phyloP scores from a whole-genome alignment of 2,888 invertebrate species.

The Chouioia cunea region DNA sequence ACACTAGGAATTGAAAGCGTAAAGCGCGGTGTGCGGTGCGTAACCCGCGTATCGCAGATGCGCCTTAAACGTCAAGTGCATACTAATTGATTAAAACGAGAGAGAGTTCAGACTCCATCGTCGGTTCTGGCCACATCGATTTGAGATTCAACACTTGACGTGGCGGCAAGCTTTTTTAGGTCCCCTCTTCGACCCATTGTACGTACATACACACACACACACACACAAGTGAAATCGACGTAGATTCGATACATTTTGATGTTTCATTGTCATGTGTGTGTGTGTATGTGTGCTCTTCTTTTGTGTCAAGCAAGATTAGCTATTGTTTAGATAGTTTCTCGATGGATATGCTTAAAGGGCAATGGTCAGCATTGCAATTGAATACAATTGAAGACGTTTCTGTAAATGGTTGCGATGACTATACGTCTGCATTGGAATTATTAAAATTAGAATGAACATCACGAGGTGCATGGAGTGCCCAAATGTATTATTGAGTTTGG shows the following conservation, averaged over 20 bases:
- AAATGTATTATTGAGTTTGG: too few relatives aligned
- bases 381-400: slow-evolving; percentile 19
- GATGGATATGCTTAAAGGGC: not conserved
- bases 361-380: slow-evolving; percentile 8
- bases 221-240: not conserved
- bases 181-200: slow-evolving; percentile 44
- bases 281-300: not conserved
- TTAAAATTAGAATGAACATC: too few relatives aligned
- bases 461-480: too few relatives aligned
- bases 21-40: slow-evolving; percentile 11
- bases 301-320: not conserved
- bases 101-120: slow-evolving; percentile 25
- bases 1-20: too few relatives aligned
- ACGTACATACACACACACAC: too few relatives aligned
- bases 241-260: slow-evolving; percentile 3
- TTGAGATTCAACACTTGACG: slow-evolving; percentile 52
- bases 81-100: slow-evolving; percentile 17
- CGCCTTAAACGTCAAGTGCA: slow-evolving; percentile 33
- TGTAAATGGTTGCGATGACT: too few relatives aligned
- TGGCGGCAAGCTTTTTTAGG: slow-evolving; percentile 51
- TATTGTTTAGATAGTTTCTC: not conserved
- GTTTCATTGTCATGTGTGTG: not conserved
- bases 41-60: slow-evolving; percentile 48
- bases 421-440: too few relatives aligned
- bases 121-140: slow-evolving; percentile 47